phyloP scores from a whole-genome alignment of 2,888 invertebrate genomes.

The Lepidocyrtinus sp. region DNA sequence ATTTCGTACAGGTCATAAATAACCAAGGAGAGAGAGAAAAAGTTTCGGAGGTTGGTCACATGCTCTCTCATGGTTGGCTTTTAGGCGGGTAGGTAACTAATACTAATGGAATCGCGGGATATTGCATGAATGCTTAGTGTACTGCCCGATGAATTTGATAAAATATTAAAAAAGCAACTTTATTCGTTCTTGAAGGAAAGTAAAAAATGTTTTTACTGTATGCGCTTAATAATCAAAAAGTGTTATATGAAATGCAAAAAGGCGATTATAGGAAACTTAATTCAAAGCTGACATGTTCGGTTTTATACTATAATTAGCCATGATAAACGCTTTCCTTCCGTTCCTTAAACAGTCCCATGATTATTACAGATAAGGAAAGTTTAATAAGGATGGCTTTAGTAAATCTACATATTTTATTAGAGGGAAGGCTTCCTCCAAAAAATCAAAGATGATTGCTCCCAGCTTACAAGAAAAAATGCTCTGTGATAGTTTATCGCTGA shows the following conservation, averaged over 20 bases:
- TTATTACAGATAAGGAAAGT: neutral
- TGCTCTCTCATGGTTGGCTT: too few species aligned
- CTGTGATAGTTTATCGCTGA: too few species aligned
- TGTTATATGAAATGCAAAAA: constrained; percentile 38
- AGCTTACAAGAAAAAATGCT: too few species aligned
- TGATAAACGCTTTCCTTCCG: constrained; percentile 59
- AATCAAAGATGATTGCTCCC: neutral
- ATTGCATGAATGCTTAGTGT: too few species aligned
- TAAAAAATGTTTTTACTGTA: too few species aligned
- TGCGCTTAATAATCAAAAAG: constrained; percentile 13
- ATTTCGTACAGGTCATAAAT: too few species aligned
- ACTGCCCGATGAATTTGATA: too few species aligned
- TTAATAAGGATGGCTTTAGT: neutral
- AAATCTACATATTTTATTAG: neutral
- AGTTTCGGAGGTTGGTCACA: too few species aligned
- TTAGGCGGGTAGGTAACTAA: too few species aligned
- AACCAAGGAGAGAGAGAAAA: too few species aligned
- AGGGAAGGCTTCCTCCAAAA: neutral
- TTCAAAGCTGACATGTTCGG: constrained; percentile 24
- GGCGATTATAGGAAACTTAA: constrained; percentile 37
- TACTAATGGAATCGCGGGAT: too few species aligned
- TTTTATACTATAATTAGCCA: constrained; percentile 44
- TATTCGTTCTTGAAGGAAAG: neutral
- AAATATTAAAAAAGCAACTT: neutral
- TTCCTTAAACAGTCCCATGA: neutral